Evolutionary conservation across 2,888 invertebrate genomes (phyloP).

Genomic region (Leucophenga montana): DNA sequence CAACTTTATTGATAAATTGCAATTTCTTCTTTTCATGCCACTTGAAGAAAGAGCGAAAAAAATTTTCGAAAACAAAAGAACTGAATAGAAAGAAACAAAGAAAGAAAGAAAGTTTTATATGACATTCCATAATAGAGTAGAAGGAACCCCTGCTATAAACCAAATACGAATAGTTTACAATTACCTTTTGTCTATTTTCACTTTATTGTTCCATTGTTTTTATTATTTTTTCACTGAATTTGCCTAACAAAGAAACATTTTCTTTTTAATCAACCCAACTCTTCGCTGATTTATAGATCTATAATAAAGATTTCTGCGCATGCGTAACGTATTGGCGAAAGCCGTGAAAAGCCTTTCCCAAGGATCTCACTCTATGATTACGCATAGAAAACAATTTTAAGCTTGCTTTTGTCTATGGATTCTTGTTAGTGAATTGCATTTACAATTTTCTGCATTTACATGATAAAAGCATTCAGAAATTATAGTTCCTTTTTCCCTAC

Average conservation of each 20-base stretch:
- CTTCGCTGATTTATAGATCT: constrained; percentile 17
- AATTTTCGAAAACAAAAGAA: not conserved
- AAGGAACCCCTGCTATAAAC: constrained; percentile 31
- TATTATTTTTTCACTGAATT: constrained; percentile 1
- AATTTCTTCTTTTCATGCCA: constrained; percentile 45
- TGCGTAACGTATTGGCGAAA: constrained; percentile 1
- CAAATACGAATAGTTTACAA: constrained; percentile 52
- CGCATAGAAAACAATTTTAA: not conserved
- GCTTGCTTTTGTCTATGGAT: constrained; percentile 10
- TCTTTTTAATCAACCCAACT: not conserved
- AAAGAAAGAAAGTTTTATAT: too few species aligned
- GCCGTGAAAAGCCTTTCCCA: constrained; percentile 4
- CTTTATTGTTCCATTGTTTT: constrained; percentile 3
- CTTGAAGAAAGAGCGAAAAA: not conserved
- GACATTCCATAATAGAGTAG: not conserved
- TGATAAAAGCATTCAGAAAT: constrained; percentile 8
- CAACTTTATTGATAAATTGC: constrained; percentile 66
- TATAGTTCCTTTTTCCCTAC: too few species aligned
- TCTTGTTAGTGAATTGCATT: not conserved
- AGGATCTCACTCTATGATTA: not conserved
- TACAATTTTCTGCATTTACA: constrained; percentile 8
- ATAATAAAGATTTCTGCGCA: constrained; percentile 13
- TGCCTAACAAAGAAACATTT: not conserved
- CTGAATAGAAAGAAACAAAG: not conserved
- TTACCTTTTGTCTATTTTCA: constrained; percentile 52